These are phyloP conservation scores for Echinops telfairi DNA, from an alignment of 2,113 vertebrate genomes.

Conservation along the genomic window DNA sequence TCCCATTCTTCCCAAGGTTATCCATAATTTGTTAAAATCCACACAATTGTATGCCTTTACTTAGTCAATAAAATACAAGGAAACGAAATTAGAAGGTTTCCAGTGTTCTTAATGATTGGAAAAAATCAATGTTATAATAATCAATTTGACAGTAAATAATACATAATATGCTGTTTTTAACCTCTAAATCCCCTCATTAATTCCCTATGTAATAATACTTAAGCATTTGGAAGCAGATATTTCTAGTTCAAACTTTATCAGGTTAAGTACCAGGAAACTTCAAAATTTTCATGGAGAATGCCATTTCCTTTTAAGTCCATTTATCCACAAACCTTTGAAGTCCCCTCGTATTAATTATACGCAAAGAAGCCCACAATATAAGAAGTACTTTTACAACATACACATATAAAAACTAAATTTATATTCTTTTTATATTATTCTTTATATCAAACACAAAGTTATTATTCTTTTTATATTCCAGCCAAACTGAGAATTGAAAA, in stretches of 20 bases:
- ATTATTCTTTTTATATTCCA: background rate
- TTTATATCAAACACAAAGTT: too few relatives aligned
- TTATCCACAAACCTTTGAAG: too few relatives aligned
- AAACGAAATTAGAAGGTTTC: background rate
- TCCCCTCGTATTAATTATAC: background rate
- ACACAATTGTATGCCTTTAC: too few relatives aligned
- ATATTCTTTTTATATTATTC: background rate
- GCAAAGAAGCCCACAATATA: background rate
- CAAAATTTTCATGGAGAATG: too few relatives aligned
- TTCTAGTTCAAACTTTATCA: background rate
- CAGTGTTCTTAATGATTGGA: background rate
- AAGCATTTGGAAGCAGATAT: background rate
- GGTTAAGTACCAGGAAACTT: background rate
- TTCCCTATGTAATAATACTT: background rate
- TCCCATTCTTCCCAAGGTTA: too few relatives aligned
- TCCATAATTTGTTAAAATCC: too few relatives aligned
- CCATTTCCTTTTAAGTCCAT: too few relatives aligned
- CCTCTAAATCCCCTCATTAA: background rate
- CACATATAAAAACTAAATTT: background rate
- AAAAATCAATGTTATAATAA: background rate
- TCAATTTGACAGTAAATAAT: background rate
- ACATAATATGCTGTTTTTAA: background rate
- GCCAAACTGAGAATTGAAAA: background rate
- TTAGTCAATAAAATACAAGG: too few relatives aligned
- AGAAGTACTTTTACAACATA: background rate